Evolutionary conservation across 53 echinoderm and acorn worm species (phyloP).

Genomic region (Henricia sp.): DNA sequence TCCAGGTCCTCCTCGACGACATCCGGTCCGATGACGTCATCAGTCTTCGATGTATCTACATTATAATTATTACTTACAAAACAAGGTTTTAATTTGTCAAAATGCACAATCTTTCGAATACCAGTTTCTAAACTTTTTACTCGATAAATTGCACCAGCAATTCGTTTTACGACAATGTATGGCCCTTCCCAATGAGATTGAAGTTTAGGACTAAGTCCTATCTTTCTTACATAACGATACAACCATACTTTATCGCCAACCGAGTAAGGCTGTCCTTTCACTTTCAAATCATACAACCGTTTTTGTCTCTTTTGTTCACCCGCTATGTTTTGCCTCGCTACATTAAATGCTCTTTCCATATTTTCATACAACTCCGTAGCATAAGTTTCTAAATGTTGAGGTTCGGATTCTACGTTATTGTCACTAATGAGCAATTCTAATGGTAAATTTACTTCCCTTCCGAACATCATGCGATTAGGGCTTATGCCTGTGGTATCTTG

Average conservation of each 20-base stretch:
- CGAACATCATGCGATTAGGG: conserved; percentile 49
- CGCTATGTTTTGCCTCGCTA: background rate
- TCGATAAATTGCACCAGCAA: too few species aligned
- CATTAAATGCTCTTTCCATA: background rate
- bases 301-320: conserved; percentile 9
- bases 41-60: too few species aligned
- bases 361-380: background rate
- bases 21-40: too few species aligned
- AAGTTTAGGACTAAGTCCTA: too few species aligned
- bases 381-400: too few species aligned
- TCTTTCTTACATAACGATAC: background rate
- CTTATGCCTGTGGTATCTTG: conserved; percentile 52
- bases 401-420: too few species aligned
- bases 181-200: background rate
- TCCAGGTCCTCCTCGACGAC: too few species aligned
- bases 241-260: background rate
- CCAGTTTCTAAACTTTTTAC: background rate
- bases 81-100: background rate
- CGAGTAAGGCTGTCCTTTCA: background rate
- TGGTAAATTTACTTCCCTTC: too few species aligned
- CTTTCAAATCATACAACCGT: background rate
- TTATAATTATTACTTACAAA: background rate
- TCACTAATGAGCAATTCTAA: too few species aligned
- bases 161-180: background rate
- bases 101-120: background rate